These are phyloP conservation scores for Disparrhopalites patrizii DNA, from an alignment of 2,888 invertebrate species.

Conservation along the genomic window DNA sequence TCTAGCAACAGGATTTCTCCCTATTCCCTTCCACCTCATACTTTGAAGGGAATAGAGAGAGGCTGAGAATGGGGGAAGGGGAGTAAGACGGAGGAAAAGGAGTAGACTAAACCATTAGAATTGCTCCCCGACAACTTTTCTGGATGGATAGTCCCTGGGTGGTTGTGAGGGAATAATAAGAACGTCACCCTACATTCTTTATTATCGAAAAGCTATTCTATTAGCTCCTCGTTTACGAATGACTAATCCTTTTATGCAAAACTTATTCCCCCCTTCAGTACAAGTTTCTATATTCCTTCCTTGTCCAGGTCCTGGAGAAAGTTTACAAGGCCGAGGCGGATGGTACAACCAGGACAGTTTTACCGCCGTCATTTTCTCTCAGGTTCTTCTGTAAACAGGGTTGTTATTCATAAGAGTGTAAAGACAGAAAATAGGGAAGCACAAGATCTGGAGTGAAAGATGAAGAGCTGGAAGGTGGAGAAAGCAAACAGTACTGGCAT, in stretches of 20 bases:
- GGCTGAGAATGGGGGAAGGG: too few relatives aligned
- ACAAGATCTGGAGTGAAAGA: not conserved
- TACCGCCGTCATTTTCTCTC: not conserved
- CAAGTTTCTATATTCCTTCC: too few relatives aligned
- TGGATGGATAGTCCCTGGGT: slow-evolving; percentile 10
- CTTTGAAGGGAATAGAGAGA: too few relatives aligned
- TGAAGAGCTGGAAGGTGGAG: not conserved
- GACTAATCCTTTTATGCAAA: slow-evolving; percentile 32
- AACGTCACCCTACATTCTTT: slow-evolving; percentile 26
- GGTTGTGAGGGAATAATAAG: slow-evolving; percentile 25
- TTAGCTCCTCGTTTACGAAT: slow-evolving; percentile 21
- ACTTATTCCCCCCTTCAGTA: slow-evolving; percentile 17
- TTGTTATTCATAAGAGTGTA: not conserved
- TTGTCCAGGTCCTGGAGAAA: too few relatives aligned
- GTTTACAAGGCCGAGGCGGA: too few relatives aligned
- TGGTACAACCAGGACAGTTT: too few relatives aligned
- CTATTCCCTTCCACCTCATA: not conserved
- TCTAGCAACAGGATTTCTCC: too few relatives aligned
- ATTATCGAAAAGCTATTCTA: slow-evolving; percentile 29
- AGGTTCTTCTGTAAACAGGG: not conserved
- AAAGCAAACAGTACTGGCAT: too few relatives aligned
- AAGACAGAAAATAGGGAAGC: not conserved
- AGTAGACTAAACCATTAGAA: slow-evolving; percentile 23
- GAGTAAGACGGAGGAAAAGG: too few relatives aligned
- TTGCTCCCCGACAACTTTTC: slow-evolving; percentile 15